A percentile compares a stretch with the other conserved stretches of the same genome.
These are phyloP conservation scores for Fregetta grallaria DNA, from an alignment of 2,113 vertebrate genomes.

Conservation along the genomic window DNA sequence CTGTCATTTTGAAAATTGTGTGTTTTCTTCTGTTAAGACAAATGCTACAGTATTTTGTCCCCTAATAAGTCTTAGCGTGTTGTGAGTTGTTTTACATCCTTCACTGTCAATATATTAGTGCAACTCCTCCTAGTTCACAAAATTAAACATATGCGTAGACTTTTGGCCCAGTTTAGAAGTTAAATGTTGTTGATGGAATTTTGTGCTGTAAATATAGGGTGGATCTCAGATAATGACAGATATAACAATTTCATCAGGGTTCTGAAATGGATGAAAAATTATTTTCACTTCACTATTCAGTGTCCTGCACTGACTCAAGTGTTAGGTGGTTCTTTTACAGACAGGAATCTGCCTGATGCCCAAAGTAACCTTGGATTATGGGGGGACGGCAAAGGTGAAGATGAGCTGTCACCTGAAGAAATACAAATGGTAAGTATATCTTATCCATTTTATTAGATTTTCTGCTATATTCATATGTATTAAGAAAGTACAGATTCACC, in stretches of 20 bases:
- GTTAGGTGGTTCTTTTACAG: constrained; percentile 62
- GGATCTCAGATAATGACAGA: neutral
- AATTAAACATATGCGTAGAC: fast-evolving
- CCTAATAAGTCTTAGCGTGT: neutral
- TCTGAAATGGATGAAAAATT: neutral
- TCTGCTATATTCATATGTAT: neutral
- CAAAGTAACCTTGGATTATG: constrained; percentile 74
- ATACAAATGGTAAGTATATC: constrained; percentile 87
- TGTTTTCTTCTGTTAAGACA: neutral
- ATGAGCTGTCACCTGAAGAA: constrained; percentile 94
- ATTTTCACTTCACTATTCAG: neutral
- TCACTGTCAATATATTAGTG: neutral
- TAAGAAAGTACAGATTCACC: neutral
- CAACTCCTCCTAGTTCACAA: neutral
- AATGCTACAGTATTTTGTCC: neutral
- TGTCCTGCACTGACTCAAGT: neutral
- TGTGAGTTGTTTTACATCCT: neutral
- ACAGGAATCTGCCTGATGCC: constrained; percentile 75
- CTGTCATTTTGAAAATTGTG: neutral
- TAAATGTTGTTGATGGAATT: neutral
- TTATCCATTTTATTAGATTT: neutral
- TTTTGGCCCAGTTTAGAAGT: neutral
- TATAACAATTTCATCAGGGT: neutral
- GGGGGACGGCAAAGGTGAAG: constrained; percentile 85
- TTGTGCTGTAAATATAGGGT: neutral